Evolutionary conservation across 2,888 invertebrate genomes (phyloP).

Genomic region (Drosophila setosimentum): DNA sequence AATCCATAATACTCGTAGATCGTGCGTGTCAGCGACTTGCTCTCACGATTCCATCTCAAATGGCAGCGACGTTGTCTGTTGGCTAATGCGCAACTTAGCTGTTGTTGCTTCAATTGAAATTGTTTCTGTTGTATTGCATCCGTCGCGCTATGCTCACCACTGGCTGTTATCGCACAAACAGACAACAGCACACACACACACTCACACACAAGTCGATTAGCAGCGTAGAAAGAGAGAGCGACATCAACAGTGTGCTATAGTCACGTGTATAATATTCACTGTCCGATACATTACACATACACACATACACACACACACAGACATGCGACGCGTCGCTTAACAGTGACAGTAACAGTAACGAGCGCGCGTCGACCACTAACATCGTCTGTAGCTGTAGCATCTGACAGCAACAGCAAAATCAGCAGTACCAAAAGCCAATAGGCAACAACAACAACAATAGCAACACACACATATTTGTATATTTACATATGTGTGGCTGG

Average conservation of each 20-base stretch:
- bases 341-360: slow-evolving; percentile 41
- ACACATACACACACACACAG: slow-evolving; percentile 6
- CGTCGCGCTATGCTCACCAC: slow-evolving; percentile 39
- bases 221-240: slow-evolving; percentile 34
- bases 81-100: slow-evolving; percentile 23
- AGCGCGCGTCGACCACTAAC: slow-evolving; percentile 21
- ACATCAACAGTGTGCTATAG: slow-evolving; percentile 38
- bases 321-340: slow-evolving; percentile 29
- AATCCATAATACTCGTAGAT: background rate
- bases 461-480: slow-evolving; percentile 1
- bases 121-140: slow-evolving; percentile 21
- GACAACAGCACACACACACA: background rate
- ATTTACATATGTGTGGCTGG: slow-evolving; percentile 8
- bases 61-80: slow-evolving; percentile 34
- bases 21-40: background rate
- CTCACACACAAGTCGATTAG: background rate
- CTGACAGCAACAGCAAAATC: slow-evolving; percentile 16
- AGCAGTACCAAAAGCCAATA: slow-evolving; percentile 5
- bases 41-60: slow-evolving; percentile 38
- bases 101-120: slow-evolving; percentile 30
- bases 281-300: slow-evolving; percentile 26
- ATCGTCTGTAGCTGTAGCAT: slow-evolving; percentile 11
- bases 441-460: slow-evolving; percentile 13
- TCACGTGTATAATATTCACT: slow-evolving; percentile 51
- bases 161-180: slow-evolving; percentile 45